Base-by-base conservation (phyloP, 2,113 vertebrate genomes). In the Aleadryas rufinucha region DNA sequence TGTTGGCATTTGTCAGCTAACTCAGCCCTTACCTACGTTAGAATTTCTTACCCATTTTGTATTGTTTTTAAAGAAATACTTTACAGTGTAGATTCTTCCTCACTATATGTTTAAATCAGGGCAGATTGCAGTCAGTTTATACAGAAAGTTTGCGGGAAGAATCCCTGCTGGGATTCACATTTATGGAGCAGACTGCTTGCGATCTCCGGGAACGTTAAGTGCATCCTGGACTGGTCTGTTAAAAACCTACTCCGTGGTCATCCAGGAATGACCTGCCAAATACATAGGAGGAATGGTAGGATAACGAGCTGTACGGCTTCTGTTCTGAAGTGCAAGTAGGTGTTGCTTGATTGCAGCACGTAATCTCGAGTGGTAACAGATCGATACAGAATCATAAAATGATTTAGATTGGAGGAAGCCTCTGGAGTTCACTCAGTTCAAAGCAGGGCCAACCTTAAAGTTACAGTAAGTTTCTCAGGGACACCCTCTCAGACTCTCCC, bases 391-490 rank as follows among this genome's bases (percentile, higher is more conserved):
- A 86, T 65, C 89, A 93, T 95, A 92, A 96, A 97, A 74, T 87
- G 31, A 95, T 97, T 96, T 82, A 87, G 86, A 91, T 89, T 91
- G 86, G 56, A 90, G 72, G 50, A 74, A 87, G 20, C 44, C 45
- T 89, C 64, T 0, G 1, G 47, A 81, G 80, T 92, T 95, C 68
- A 42, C 28, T 76, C 31, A 16, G 84, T 91, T 89, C 69, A 87
- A 54, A 89, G 69, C 23, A 18, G 19, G 26, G 42, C 50, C 52
- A 76, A 6, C 52, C 22, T 63, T 37, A 3, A 15, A 44, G 16
- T 53, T 85, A 41, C 54, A 66, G 27, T 19, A 4, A 10, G 37
- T 77, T 90, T 68, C 59, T 81, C 45, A 28, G 54, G 45, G 42
- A 42, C 28, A 47, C 12, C 2, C 0, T 54, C 66, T 82, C 33